A percentile compares a stretch with the other conserved stretches of the same genome.
These are phyloP conservation scores for Axea sp. DNA, from an alignment of 2,888 invertebrate species.

Conservation along the genomic window DNA sequence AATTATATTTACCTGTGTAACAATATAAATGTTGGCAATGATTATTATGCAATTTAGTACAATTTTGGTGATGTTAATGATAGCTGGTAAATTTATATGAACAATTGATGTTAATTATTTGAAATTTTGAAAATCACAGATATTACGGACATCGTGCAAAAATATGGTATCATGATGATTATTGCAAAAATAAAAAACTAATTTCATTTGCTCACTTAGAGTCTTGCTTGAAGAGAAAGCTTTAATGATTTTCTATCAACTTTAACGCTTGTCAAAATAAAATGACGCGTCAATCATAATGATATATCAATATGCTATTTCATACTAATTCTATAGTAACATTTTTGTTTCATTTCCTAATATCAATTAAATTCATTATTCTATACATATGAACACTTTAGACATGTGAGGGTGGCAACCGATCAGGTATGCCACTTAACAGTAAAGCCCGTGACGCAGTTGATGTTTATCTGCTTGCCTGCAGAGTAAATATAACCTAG, in stretches of 20 bases:
- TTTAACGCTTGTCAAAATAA: slow-evolving; percentile 30
- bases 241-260: neutral
- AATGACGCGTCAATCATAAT: slow-evolving; percentile 35
- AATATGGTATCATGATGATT: too few species aligned
- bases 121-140: too few species aligned
- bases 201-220: too few species aligned
- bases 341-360: slow-evolving; percentile 25
- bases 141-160: too few species aligned
- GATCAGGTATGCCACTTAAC: slow-evolving; percentile 54
- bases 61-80: too few species aligned
- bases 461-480: slow-evolving; percentile 54
- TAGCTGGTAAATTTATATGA: too few species aligned
- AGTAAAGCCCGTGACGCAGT: slow-evolving; percentile 53
- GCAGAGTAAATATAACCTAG: slow-evolving; percentile 60
- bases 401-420: slow-evolving; percentile 56
- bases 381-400: slow-evolving; percentile 40
- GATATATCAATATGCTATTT: slow-evolving; percentile 30
- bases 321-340: neutral
- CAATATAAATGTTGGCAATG: too few species aligned
- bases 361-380: slow-evolving; percentile 41
- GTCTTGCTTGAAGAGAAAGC: too few species aligned
- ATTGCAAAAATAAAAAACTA: too few species aligned
- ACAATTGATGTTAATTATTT: too few species aligned
- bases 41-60: too few species aligned
- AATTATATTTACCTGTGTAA: too few species aligned